These are phyloP conservation scores for Lasioglossum malachurum DNA, from an alignment of 2,888 invertebrate genomes.

Conservation along the genomic window DNA sequence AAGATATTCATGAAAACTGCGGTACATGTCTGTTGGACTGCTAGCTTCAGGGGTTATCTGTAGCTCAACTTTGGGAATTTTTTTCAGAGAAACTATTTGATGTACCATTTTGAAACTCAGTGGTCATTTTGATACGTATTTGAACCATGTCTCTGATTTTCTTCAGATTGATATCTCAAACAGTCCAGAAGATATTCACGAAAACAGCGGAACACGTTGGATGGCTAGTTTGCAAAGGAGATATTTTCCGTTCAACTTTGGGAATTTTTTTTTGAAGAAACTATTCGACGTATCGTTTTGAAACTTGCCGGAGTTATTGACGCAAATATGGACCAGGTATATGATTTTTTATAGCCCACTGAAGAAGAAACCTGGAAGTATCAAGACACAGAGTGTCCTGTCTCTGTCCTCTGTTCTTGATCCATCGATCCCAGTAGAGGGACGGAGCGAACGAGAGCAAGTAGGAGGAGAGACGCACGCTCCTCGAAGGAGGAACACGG, in stretches of 20 bases:
- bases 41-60: too few relatives aligned
- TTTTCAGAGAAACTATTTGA: not conserved
- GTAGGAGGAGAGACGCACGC: constrained; percentile 30
- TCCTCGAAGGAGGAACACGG: constrained; percentile 55
- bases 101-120: not conserved
- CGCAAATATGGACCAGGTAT: not conserved
- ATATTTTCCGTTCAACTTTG: not conserved
- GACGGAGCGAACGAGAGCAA: constrained; percentile 1
- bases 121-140: not conserved
- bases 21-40: too few relatives aligned
- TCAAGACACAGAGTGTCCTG: not conserved
- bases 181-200: not conserved
- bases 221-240: not conserved
- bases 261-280: not conserved
- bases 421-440: constrained; percentile 11
- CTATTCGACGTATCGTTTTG: not conserved
- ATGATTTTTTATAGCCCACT: not conserved
- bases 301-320: not conserved
- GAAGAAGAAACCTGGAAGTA: too few relatives aligned
- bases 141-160: not conserved
- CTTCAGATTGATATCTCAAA: fast-evolving
- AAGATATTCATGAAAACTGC: not conserved
- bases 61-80: not conserved
- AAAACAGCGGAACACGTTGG: not conserved
- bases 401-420: not conserved